These are phyloP conservation scores for Thymelicus acteon DNA, from an alignment of 2,888 invertebrate species.

Conservation along the genomic window DNA sequence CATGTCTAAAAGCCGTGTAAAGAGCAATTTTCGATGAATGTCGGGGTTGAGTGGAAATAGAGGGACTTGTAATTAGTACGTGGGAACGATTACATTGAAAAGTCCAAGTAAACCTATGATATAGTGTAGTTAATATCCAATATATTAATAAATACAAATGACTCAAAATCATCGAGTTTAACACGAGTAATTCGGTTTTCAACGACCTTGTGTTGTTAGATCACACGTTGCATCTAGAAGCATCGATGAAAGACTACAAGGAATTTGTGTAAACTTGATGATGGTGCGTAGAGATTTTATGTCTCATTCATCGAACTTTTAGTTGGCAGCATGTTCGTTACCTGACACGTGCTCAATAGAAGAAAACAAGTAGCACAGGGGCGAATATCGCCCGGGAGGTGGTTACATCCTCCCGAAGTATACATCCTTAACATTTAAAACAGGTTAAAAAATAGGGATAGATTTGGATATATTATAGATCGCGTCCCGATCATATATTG, in stretches of 20 bases:
- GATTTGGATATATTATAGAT: conserved; percentile 78
- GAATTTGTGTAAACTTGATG: background rate
- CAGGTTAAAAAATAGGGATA: conserved; percentile 84
- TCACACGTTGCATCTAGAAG: conserved; percentile 58
- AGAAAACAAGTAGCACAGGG: conserved; percentile 83
- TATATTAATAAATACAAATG: conserved; percentile 27
- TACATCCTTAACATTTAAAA: conserved; percentile 82
- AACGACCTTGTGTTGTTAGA: conserved; percentile 57
- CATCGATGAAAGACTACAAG: conserved; percentile 50
- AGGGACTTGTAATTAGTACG: conserved; percentile 17
- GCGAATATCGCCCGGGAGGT: conserved; percentile 68
- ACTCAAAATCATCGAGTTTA: conserved; percentile 49
- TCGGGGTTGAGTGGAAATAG: conserved; percentile 35
- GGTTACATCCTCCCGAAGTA: conserved; percentile 64
- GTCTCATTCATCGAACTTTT: conserved; percentile 54
- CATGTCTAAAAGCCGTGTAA: background rate
- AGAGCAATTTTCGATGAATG: conserved; percentile 32
- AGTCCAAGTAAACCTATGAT: conserved; percentile 27
- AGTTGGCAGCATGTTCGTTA: conserved; percentile 56
- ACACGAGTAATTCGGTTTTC: conserved; percentile 68
- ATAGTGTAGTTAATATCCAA: conserved; percentile 22
- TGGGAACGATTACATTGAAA: conserved; percentile 7
- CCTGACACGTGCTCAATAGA: conserved; percentile 61
- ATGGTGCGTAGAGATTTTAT: background rate
- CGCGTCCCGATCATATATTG: conserved; percentile 48